Percentiles rank a stretch among this genome's conserved stretches.
Evolutionary conservation across 2,888 invertebrate species (phyloP).

Genomic region (Polylopha cassiicola): DNA sequence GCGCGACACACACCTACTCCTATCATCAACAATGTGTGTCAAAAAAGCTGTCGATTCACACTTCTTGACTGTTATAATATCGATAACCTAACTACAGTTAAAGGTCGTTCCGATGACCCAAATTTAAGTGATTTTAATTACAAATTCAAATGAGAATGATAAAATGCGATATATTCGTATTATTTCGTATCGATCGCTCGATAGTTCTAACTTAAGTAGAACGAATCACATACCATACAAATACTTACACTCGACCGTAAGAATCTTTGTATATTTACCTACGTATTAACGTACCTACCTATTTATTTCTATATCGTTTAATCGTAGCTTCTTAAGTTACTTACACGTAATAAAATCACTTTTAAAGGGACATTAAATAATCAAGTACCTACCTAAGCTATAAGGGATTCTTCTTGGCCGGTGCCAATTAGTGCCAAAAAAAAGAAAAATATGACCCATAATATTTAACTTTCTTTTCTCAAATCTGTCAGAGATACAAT

Average conservation of each 20-base stretch:
- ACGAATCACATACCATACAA: too few relatives aligned
- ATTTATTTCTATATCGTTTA: constrained; percentile 1
- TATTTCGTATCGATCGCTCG: too few relatives aligned
- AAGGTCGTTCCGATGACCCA: constrained; percentile 4
- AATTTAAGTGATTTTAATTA: constrained; percentile 6
- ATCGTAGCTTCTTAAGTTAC: background rate
- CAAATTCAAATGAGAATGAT: constrained; percentile 4
- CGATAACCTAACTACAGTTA: constrained; percentile 11
- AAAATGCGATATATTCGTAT: too few relatives aligned
- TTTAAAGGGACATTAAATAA: background rate
- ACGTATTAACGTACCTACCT: too few relatives aligned
- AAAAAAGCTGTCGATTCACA: too few relatives aligned
- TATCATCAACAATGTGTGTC: too few relatives aligned
- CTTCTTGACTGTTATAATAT: constrained; percentile 10
- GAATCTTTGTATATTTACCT: too few relatives aligned
- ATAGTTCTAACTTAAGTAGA: too few relatives aligned
- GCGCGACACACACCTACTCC: constrained; percentile 6
- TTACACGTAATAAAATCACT: background rate
- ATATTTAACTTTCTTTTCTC: constrained; percentile 19
- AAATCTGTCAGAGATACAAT: constrained; percentile 29
- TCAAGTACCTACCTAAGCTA: constrained; percentile 3
- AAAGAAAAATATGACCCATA: too few relatives aligned
- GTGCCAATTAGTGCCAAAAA: too few relatives aligned
- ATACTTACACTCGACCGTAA: too few relatives aligned
- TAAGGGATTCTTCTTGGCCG: background rate